A percentile compares a stretch with the other conserved stretches of the same genome.
phyloP scores from a whole-genome alignment of 92 coral and sea anemone species.

The Blastomussa wellsi region DNA sequence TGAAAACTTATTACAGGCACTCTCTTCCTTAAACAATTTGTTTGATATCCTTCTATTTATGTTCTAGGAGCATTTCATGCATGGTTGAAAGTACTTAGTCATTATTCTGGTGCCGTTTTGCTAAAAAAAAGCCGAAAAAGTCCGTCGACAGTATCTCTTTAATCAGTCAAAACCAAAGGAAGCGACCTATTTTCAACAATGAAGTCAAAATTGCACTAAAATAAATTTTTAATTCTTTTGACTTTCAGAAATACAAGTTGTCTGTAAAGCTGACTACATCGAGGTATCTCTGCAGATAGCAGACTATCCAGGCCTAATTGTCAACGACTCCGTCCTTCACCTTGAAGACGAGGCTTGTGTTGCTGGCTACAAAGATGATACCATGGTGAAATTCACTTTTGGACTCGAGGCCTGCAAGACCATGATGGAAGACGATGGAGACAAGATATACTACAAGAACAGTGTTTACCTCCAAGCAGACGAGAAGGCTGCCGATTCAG shows the following conservation, averaged over 20 bases:
- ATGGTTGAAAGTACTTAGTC: too few relatives aligned
- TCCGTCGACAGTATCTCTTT: too few relatives aligned
- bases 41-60: too few relatives aligned
- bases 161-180: too few relatives aligned
- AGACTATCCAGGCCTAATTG: conserved; percentile 43
- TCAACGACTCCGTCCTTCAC: conserved; percentile 46
- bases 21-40: too few relatives aligned
- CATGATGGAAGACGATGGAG: conserved; percentile 32
- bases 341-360: conserved; percentile 52
- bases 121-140: too few relatives aligned
- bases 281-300: conserved; percentile 37
- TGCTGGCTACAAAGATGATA: conserved; percentile 44
- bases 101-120: too few relatives aligned
- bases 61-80: too few relatives aligned
- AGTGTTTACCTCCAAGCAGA: conserved; percentile 30
- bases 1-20: too few relatives aligned
- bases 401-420: conserved; percentile 66
- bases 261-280: conserved; percentile 56
- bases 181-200: too few relatives aligned
- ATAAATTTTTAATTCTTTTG: too few relatives aligned
- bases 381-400: conserved; percentile 48
- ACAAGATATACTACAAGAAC: conserved; percentile 59
- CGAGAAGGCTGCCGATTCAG: conserved; percentile 1
- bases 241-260: conserved; percentile 17
- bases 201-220: too few relatives aligned